Base-by-base conservation (phyloP, 2,113 vertebrate genomes). In the Pipra filicauda region DNA sequence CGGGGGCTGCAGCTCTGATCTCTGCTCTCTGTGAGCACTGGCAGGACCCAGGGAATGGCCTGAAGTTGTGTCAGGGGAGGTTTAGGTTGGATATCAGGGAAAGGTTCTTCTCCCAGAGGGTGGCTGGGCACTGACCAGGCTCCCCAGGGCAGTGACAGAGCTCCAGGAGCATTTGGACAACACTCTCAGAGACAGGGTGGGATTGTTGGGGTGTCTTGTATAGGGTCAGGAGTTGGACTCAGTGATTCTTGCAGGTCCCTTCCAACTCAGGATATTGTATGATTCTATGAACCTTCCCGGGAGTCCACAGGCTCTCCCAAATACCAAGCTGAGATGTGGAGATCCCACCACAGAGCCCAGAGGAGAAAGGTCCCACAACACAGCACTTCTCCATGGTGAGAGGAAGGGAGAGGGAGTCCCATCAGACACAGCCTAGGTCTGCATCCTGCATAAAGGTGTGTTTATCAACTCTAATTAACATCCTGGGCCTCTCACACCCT, bases 401-500 rank as follows among this genome's bases (percentile, higher is more conserved):
- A 82, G 61, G 51, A n/a, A 59, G 30, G 35, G 52, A 80, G 46
- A 88, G 14, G 41, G 43, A 52, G 46, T 74, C 76, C 64, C 43
- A 49, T 22, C 79, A 91, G 66, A 65, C 37, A 84, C 55, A 62
- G 54, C 51, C 49, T 85, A 33, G 85, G 59, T 52, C 73, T 61
- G 37, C 24, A 78, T 22, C 69, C 95, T 77, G 52, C 14, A 15
- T 4, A 61, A 89, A 97, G 91, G 71, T 62, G 35, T 91, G 79
- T 67, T 91, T 85, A 93, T 83, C 88, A 91, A 67, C 65, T 39
- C 73, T 95, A 89, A 96, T 96, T 74, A 97, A 83, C 54, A 70
- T 83, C 76, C 52, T 5, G 20, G 31, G 70, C 49, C 73, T 91
- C 95, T 94, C 95, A 97, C 95, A 95, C 93, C 96, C 95, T 23